Conservation (phyloP, 2,113 vertebrate species). For the Pachycephala philippinensis region DNA sequence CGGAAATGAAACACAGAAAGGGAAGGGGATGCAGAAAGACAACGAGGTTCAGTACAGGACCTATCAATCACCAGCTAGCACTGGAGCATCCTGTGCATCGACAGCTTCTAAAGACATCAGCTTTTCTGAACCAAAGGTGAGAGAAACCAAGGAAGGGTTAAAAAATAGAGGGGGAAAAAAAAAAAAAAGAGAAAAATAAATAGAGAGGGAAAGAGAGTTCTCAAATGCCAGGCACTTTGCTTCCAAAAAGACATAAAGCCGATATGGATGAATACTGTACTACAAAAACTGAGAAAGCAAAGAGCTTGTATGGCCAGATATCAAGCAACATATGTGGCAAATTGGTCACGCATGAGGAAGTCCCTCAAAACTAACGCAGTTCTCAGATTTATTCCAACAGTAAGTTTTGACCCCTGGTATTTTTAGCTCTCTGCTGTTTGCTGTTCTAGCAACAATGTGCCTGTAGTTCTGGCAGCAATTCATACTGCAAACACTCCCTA, state of each 20-base stretch:
- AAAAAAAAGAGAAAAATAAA: neutral
- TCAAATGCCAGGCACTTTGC: neutral
- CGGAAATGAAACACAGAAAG: slow-evolving; percentile 58
- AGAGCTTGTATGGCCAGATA: neutral
- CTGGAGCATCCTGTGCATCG: slow-evolving; percentile 1
- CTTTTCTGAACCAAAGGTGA: slow-evolving; percentile 21
- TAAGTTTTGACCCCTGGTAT: neutral
- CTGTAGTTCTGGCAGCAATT: neutral
- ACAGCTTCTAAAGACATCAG: neutral
- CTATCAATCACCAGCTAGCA: slow-evolving; percentile 31
- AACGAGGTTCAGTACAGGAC: neutral
- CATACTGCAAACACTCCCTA: neutral
- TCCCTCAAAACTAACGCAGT: neutral
- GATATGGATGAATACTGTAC: neutral
- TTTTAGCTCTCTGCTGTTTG: neutral
- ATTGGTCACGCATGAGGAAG: neutral
- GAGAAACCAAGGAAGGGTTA: neutral
- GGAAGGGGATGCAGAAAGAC: slow-evolving; percentile 44
- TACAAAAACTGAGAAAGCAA: neutral
- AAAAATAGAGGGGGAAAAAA: neutral
- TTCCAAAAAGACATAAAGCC: neutral
- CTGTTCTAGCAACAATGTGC: neutral
- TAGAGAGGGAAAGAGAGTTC: neutral
- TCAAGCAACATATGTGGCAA: neutral
- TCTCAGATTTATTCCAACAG: neutral